Base-by-base conservation (phyloP, 2,113 vertebrate genomes). In the Holacanthus passer region DNA sequence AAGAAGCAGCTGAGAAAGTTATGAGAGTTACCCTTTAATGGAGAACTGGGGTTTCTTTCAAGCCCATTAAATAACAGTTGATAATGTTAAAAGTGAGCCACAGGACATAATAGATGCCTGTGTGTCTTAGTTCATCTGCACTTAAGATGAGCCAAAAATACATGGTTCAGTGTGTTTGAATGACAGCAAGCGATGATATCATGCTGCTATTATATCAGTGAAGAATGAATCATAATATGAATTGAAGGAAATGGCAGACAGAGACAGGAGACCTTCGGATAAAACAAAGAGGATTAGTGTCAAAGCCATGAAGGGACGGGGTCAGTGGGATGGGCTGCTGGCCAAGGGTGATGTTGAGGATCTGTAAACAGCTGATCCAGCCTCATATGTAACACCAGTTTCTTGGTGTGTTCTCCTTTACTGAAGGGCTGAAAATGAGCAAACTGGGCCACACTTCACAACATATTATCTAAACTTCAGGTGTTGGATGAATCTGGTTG, bases 281-380 rank as follows among this genome's bases (percentile, higher is more conserved):
- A 68, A 19, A 89, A 89, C 84, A 87, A 94, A 88, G 89, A 66
- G 84, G 91, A 93, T 94, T 94, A 90, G 81, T 70, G 78, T 81
- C 77, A 83, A 52, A 72, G 74, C 63, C 56, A 22, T 35, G 78
- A 50, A 70, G 71, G 56, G 74, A 76, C 50, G 1, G 66, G 82
- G 84, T 90, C 88, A 87, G 47, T 55, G 79, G 77, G 58, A 39
- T 65, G 84, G 60, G 69, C 2, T 24, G 32, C 53, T 47, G 77
- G 58, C 72, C 62, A 62, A n/a, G 32, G 63, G 7, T 69, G 45
- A 52, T 73, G 81, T 39, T 64, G 76, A 8, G 17, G 71, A 77
- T 75, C 69, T 70, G 76, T 53, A 72, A 79, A 77, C 76, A 91
- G 74, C 73, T 74, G 73, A 86, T 71, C 59, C 11, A 47, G 29